Evolutionary conservation across 2,888 invertebrate species (phyloP).

Genomic region (Hyposoter didymator): DNA sequence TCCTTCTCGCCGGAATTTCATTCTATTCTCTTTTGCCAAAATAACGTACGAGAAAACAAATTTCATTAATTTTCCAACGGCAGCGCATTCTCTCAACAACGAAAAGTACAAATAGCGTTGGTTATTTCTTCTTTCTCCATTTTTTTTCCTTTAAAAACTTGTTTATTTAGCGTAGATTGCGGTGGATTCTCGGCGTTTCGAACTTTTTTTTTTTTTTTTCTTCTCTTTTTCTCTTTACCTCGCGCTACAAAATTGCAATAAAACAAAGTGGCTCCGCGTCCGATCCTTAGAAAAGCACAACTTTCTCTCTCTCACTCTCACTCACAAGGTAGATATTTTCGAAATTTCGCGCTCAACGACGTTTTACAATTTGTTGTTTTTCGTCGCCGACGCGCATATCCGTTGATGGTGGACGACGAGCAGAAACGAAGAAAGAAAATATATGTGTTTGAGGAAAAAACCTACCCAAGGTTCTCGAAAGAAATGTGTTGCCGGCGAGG

Average conservation of each 20-base stretch:
- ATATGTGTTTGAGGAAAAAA: slow-evolving; percentile 40
- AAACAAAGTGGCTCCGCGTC: slow-evolving; percentile 75
- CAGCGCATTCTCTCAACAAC: slow-evolving; percentile 79
- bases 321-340: slow-evolving; percentile 77
- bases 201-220: slow-evolving; percentile 46
- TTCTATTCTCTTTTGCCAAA: background rate
- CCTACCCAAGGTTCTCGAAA: slow-evolving; percentile 82
- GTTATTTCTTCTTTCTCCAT: slow-evolving; percentile 65
- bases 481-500: slow-evolving; percentile 78
- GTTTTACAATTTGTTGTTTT: slow-evolving; percentile 2
- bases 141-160: slow-evolving; percentile 31
- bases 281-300: slow-evolving; percentile 77
- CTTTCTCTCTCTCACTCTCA: slow-evolving; percentile 68
- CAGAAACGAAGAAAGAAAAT: slow-evolving; percentile 22
- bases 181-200: slow-evolving; percentile 72
- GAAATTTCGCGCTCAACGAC: slow-evolving; percentile 25
- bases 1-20: background rate
- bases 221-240: slow-evolving; percentile 62
- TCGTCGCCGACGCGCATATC: slow-evolving; percentile 7
- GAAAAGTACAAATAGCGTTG: slow-evolving; percentile 82
- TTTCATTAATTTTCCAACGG: slow-evolving; percentile 82
- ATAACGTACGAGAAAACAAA: slow-evolving; percentile 26
- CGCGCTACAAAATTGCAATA: slow-evolving; percentile 60
- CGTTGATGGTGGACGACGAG: slow-evolving; percentile 7
- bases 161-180: slow-evolving; percentile 78